A percentile compares a stretch with the other conserved stretches of the same genome.
Conservation (phyloP, 2,113 vertebrate species). For the Bubo blakistoni region DNA sequence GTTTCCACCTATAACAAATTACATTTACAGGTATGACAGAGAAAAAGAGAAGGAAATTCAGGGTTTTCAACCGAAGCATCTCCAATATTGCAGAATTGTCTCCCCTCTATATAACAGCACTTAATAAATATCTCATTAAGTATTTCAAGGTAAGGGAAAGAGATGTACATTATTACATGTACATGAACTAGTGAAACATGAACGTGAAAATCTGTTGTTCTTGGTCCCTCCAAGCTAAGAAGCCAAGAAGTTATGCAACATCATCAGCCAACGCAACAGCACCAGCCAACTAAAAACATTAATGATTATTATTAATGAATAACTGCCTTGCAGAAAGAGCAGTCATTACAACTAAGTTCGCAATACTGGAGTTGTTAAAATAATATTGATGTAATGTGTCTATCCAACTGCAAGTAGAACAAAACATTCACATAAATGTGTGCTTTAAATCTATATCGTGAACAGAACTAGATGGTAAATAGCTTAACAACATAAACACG, state of each 20-base stretch:
- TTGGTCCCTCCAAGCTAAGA: background rate
- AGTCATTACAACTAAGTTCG: background rate
- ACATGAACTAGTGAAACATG: background rate
- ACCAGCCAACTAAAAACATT: background rate
- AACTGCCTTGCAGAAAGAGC: background rate
- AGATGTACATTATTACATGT: background rate
- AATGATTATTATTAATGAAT: background rate
- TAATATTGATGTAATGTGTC: background rate
- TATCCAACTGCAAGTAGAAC: background rate
- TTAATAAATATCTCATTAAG: background rate
- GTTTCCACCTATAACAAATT: background rate
- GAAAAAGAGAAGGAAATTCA: background rate
- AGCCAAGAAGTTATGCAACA: background rate
- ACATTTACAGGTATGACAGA: background rate
- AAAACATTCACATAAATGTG: background rate
- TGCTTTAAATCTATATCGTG: background rate
- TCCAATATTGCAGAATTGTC: background rate
- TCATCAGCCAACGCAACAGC: background rate
- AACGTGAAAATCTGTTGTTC: background rate
- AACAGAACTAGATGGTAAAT: background rate
- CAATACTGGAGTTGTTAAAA: background rate
- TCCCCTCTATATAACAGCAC: background rate
- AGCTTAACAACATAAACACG: background rate
- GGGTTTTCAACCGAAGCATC: background rate
- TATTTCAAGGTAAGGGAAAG: background rate